Percentiles rank a stretch among this genome's conserved stretches.
phyloP scores from a whole-genome alignment of 2,888 invertebrate species.

The Flexamia atlantica region DNA sequence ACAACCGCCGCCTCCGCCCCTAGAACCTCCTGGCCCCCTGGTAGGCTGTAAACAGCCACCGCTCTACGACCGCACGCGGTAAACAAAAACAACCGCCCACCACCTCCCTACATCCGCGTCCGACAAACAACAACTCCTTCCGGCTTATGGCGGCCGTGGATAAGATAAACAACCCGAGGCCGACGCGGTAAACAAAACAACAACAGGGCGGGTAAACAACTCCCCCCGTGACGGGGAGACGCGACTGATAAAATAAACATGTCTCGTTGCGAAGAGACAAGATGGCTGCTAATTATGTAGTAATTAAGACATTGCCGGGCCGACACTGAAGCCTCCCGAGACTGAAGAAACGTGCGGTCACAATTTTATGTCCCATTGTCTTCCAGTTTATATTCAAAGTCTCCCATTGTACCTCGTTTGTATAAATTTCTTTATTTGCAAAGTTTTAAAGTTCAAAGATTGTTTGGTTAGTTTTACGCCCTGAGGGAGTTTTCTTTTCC shows the following conservation, averaged over 20 bases:
- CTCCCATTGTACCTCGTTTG: conserved; percentile 31
- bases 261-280: conserved; percentile 1
- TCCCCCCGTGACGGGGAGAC: background rate
- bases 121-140: conserved; percentile 60
- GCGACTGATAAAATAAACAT: conserved; percentile 4
- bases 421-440: conserved; percentile 15
- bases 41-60: conserved; percentile 67
- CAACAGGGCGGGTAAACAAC: conserved; percentile 44
- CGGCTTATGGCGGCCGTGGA: conserved; percentile 62
- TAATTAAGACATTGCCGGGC: conserved; percentile 9
- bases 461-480: conserved; percentile 8
- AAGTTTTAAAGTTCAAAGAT: conserved; percentile 29
- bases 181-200: conserved; percentile 64
- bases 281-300: conserved; percentile 25
- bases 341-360: background rate
- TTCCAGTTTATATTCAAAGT: background rate
- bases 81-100: conserved; percentile 64
- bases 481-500: background rate
- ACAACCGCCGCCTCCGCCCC: background rate
- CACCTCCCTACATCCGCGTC: conserved; percentile 7
- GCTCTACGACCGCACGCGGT: conserved; percentile 42
- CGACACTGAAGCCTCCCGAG: background rate
- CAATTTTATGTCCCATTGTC: conserved; percentile 1
- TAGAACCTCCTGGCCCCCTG: conserved; percentile 63
- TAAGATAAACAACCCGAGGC: conserved; percentile 65